phyloP scores from a whole-genome alignment of 2,888 invertebrate genomes.

The Phania funesta region DNA sequence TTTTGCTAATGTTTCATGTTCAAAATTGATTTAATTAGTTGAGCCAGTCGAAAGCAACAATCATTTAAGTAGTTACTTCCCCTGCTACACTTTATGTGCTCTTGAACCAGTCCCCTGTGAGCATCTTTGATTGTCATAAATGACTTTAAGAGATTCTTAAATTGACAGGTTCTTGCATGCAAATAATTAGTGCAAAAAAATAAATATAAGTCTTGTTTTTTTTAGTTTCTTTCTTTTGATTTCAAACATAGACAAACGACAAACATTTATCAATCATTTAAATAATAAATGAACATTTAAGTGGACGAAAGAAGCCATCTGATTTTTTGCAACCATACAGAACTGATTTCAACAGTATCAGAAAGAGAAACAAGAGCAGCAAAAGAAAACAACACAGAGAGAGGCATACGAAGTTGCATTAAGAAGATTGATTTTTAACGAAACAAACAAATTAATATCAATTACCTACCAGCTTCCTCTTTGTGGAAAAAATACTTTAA shows the following conservation, averaged over 20 bases:
- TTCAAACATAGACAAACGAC: conserved; percentile 49
- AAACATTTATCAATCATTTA: conserved; percentile 62
- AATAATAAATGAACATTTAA: conserved; percentile 46
- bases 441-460: conserved; percentile 46
- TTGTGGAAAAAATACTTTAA: background rate
- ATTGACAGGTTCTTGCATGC: conserved; percentile 54
- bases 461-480: conserved; percentile 58
- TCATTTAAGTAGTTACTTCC: conserved; percentile 47
- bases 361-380: background rate
- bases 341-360: background rate
- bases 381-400: conserved; percentile 1
- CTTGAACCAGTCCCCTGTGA: background rate
- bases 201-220: background rate
- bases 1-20: too few relatives aligned
- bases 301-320: background rate
- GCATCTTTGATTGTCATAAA: conserved; percentile 44
- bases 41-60: conserved; percentile 1
- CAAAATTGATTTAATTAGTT: conserved; percentile 32
- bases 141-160: conserved; percentile 57
- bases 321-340: background rate
- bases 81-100: background rate
- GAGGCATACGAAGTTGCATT: background rate
- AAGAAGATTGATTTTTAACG: conserved; percentile 1
- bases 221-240: background rate
- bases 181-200: conserved; percentile 35